Percentiles rank a stretch among this genome's conserved stretches.
These are phyloP conservation scores for Gobiocypris rarus DNA, from an alignment of 2,113 vertebrate genomes.

Conservation along the genomic window DNA sequence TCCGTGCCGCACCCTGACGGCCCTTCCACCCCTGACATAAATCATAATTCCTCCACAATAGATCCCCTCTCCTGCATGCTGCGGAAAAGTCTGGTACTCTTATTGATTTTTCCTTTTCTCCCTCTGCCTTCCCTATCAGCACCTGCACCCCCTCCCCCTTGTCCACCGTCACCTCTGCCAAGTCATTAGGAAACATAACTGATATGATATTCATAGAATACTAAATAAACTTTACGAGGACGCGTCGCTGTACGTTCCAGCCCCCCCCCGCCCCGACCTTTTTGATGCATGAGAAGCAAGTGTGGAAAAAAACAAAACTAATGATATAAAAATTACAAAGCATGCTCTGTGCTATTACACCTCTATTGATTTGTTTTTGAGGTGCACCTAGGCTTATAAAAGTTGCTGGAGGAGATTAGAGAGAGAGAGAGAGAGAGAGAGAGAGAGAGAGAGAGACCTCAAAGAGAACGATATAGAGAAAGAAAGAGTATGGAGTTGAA, in stretches of 20 bases:
- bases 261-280: conserved; percentile 28
- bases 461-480: background rate
- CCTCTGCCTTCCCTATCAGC: conserved; percentile 67
- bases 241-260: conserved; percentile 80
- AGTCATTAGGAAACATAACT: conserved; percentile 99
- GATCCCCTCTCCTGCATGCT: conserved; percentile 93
- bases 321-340: conserved; percentile 99
- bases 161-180: conserved; percentile 70
- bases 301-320: conserved; percentile 81
- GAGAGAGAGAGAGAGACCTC: conserved; percentile 24
- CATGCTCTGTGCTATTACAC: conserved; percentile 95
- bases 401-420: conserved; percentile 63
- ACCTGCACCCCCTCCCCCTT: conserved; percentile 69
- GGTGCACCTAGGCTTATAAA: conserved; percentile 89
- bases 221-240: conserved; percentile 98
- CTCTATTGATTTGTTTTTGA: conserved; percentile 98
- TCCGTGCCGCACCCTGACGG: conserved; percentile 87
- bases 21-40: conserved; percentile 95
- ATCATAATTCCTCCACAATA: conserved; percentile 99
- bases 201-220: conserved; percentile 99
- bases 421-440: conserved; percentile 48
- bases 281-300: conserved; percentile 87
- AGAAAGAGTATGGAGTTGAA: conserved; percentile 34
- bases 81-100: conserved; percentile 95
- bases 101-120: conserved; percentile 90